Evolutionary conservation across 2,797 vertebrate genomes (phyloP).

Genomic region (Phrynocephalus guinanensis): DNA sequence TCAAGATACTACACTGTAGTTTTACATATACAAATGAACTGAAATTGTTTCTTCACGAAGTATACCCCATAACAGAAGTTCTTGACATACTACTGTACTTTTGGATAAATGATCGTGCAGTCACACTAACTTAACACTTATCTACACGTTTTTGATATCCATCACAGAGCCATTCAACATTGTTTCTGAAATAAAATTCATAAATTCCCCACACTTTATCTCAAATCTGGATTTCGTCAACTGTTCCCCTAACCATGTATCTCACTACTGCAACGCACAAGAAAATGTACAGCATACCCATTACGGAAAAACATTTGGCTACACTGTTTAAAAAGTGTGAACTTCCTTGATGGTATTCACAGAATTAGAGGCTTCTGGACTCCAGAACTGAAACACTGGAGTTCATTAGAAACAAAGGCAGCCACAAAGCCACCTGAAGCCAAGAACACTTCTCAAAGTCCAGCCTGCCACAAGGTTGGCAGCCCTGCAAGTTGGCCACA

Average conservation of each 20-base stretch:
- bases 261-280: background rate
- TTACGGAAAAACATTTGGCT: background rate
- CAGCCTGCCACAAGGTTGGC: background rate
- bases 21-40: background rate
- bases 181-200: background rate
- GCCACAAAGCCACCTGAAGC: background rate
- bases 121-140: background rate
- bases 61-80: background rate
- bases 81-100: background rate
- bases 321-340: background rate
- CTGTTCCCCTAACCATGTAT: background rate
- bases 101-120: background rate
- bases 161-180: background rate
- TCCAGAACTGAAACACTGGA: background rate
- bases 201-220: background rate
- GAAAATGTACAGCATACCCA: background rate
- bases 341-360: background rate
- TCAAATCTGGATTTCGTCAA: background rate
- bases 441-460: constrained; percentile 4
- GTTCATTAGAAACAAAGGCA: background rate
- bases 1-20: background rate
- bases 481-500: constrained; percentile 15
- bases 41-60: background rate
- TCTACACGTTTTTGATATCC: background rate
- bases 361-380: background rate